Base-by-base conservation (phyloP, 2,797 vertebrate species). In the Danio jaintianensis region DNA sequence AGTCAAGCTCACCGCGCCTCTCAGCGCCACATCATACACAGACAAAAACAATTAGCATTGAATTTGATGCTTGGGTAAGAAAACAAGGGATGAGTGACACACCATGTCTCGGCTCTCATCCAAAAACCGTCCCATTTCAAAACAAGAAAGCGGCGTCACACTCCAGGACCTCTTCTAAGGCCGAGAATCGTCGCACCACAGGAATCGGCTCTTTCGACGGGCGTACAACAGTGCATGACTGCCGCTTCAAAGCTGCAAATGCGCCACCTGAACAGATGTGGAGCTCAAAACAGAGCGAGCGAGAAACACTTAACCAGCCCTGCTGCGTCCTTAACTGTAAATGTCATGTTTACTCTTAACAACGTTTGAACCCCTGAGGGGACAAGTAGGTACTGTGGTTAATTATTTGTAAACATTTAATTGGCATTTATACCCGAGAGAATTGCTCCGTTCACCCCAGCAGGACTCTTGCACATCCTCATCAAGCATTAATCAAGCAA, bases 341-440 rank as follows among this genome's bases (percentile, higher is more conserved):
- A 86, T 81, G 79, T 77, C 70, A 81, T 84, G 78, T 79, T 84
- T 85, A 81, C 83, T 63, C 66, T 81, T 70, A 84, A 83, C 71
- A 84, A 86, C 84, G 86, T 79, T 83, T 77, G 70, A 82, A 22
- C 74, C 67, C 68, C 78, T 69, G 80, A 82, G 53, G 79, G 62
- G 72, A 84, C 61, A 69, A 84, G 69, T 64, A 76, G 75, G 72
- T 74, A 74, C 12, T 73, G 67, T 73, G 61, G 78, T 81, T 84
- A 85, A 85, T 82, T 85, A 83, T 87, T 85, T 85, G 84, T 84
- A 84, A 85, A 84, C 79, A 81, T 81, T 87, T 85, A 84, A 84
- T 84, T 85, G 78, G 75, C 84, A 85, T 87, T 85, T 83, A 79
- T 80, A 79, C 82, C 82, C 62, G 1, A 56, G 20, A 82, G 78